Percentiles rank a stretch among this genome's conserved stretches.
Evolutionary conservation across 2,113 vertebrate species (phyloP).

Genomic region (Puntigrus tetrazona): DNA sequence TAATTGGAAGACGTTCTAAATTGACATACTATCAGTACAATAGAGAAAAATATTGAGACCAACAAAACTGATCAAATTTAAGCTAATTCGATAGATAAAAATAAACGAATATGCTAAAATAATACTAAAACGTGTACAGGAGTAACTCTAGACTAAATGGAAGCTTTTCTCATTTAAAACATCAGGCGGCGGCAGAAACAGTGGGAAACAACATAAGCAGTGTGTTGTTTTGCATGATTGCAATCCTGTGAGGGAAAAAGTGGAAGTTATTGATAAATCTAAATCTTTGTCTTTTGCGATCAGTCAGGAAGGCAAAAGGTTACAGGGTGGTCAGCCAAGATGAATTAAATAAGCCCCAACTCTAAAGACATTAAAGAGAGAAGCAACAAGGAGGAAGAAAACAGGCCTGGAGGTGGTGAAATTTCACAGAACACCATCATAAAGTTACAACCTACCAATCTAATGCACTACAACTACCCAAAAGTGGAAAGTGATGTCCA

Average conservation of each 20-base stretch:
- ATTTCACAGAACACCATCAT: neutral
- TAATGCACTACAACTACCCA: neutral
- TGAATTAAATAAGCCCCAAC: neutral
- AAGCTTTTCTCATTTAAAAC: neutral
- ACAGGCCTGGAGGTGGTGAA: neutral
- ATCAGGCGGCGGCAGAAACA: neutral
- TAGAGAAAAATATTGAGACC: neutral
- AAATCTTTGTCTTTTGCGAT: neutral
- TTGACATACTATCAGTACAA: neutral
- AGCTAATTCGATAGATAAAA: neutral
- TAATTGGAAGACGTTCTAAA: neutral
- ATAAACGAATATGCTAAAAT: neutral
- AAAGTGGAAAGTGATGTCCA: neutral
- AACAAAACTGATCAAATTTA: neutral
- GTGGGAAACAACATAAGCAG: neutral
- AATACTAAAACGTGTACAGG: neutral
- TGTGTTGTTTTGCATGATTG: neutral
- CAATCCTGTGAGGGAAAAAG: neutral
- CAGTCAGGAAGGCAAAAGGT: neutral
- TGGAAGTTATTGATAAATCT: neutral
- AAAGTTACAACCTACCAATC: neutral
- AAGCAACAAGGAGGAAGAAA: constrained; percentile 4
- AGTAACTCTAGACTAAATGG: neutral
- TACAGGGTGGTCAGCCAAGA: neutral
- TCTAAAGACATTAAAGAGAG: neutral